Evolutionary conservation across 2,797 vertebrate genomes (phyloP).

Genomic region (Diplodus puntazzo): DNA sequence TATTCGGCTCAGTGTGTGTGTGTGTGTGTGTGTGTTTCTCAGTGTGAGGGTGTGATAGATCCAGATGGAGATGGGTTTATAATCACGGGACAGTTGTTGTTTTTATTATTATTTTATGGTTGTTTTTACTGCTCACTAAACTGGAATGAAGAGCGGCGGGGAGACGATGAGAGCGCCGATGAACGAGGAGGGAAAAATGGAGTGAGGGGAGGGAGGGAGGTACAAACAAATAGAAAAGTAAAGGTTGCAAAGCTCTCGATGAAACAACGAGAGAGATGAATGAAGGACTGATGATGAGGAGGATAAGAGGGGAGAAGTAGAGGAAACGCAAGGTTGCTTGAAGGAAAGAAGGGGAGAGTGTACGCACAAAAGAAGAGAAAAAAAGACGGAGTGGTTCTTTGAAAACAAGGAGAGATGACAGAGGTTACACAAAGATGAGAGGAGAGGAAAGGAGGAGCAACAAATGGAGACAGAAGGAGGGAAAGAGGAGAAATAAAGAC

Average conservation of each 20-base stretch:
- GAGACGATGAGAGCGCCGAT: neutral
- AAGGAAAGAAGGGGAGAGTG: neutral
- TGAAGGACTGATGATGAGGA: neutral
- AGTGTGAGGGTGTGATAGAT: conserved; percentile 48
- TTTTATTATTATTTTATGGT: conserved; percentile 78
- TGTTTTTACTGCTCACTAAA: conserved; percentile 78
- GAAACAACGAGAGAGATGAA: conserved; percentile 3
- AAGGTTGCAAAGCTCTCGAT: neutral
- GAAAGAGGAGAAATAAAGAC: neutral
- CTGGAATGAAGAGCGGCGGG: conserved; percentile 46
- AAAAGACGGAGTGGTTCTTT: neutral
- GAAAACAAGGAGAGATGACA: neutral
- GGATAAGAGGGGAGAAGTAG: neutral
- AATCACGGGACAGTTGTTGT: conserved; percentile 79
- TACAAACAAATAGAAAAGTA: neutral
- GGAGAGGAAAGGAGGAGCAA: neutral
- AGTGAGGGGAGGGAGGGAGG: neutral
- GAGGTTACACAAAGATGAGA: neutral
- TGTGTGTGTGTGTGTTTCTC: conserved; percentile 25
- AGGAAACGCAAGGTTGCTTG: neutral
- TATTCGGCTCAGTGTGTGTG: conserved; percentile 55
- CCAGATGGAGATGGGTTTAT: conserved; percentile 81
- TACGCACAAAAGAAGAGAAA: neutral
- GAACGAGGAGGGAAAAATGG: neutral
- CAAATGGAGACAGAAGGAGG: conserved; percentile 1